phyloP scores from a whole-genome alignment of 37 sponge, comb jelly and placozoan genomes.

The Beroe ovata region DNA sequence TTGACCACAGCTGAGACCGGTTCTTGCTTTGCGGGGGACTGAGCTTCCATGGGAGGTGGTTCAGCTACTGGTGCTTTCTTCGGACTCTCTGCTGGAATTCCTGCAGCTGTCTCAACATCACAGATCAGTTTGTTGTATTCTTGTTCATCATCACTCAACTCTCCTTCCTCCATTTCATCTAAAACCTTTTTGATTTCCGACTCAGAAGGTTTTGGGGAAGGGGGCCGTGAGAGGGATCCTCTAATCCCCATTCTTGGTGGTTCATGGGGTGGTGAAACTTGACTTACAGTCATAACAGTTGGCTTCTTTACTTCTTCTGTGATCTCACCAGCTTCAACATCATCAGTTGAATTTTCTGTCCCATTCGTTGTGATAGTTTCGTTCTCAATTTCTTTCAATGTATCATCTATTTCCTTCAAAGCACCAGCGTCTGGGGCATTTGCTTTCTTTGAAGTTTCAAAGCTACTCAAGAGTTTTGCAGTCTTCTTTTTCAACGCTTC shows the following conservation, averaged over 20 bases:
- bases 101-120: conserved; percentile 57
- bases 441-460: neutral
- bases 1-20: neutral
- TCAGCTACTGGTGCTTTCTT: conserved; percentile 19
- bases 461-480: neutral
- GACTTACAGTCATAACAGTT: neutral
- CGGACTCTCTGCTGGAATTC: neutral
- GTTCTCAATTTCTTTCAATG: conserved; percentile 9
- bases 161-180: conserved; percentile 59
- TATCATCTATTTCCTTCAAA: conserved; percentile 24
- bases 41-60: neutral
- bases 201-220: conserved; percentile 63
- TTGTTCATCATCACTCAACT: conserved; percentile 62
- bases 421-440: neutral
- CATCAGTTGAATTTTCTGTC: neutral
- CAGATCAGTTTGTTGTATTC: conserved; percentile 53
- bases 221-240: conserved; percentile 53
- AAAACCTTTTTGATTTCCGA: conserved; percentile 43
- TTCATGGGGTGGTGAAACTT: neutral
- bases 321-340: conserved; percentile 15
- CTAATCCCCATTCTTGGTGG: neutral
- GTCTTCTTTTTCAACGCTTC: conserved; percentile 57
- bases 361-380: neutral
- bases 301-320: neutral
- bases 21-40: neutral